A percentile compares a stretch with the other conserved stretches of the same genome.
phyloP scores from a whole-genome alignment of 2,113 vertebrate species.

The cattle (Bos taurus) region ARS-UCD2.0 NC_037333.1:54593501-54594000 shows the following conservation, averaged over 20 bases:
- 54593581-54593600: not conserved
- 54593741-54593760: not conserved
- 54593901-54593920: not conserved
- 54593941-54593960: too few species aligned
- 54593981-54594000: too few species aligned
- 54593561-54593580: not conserved
- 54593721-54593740: not conserved
- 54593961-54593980: too few species aligned
- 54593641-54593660: not conserved
- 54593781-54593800: not conserved
- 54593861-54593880: not conserved
- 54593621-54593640: not conserved
- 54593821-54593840: not conserved
- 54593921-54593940: not conserved
- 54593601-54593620: not conserved
- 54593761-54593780: not conserved
- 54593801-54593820: not conserved
- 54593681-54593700: not conserved
- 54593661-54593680: not conserved
- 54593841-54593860: not conserved
- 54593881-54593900: not conserved
- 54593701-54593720: not conserved
- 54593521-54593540: not conserved
- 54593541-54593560: not conserved
- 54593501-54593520: not conserved